Evolutionary conservation across 2,113 vertebrate species (phyloP).

Genomic region (Varanus salvator): DNA sequence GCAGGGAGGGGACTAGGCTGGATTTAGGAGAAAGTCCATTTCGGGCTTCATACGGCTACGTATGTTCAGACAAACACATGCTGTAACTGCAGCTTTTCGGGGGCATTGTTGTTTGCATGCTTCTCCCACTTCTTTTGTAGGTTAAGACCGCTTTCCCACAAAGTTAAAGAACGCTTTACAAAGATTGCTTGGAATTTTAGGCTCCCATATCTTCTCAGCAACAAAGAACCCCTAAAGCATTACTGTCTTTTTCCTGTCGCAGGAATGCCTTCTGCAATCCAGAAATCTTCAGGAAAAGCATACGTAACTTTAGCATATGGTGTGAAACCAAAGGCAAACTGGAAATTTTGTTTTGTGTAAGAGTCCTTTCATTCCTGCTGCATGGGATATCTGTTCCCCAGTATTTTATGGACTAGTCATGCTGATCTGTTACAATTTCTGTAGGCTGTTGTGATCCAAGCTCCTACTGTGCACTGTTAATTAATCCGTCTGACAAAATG

Average conservation of each 20-base stretch:
- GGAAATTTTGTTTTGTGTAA: conserved; percentile 13
- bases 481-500: conserved; percentile 83
- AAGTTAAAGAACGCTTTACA: conserved; percentile 36
- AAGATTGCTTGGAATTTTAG: conserved; percentile 56
- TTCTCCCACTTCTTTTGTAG: conserved; percentile 33
- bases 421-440: conserved; percentile 64
- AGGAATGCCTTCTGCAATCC: conserved; percentile 6
- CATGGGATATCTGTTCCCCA: conserved; percentile 45
- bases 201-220: conserved; percentile 47
- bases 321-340: conserved; percentile 36
- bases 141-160: conserved; percentile 48
- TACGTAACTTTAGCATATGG: conserved; percentile 1
- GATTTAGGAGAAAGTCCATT: conserved; percentile 38
- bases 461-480: conserved; percentile 76
- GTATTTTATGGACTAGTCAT: conserved; percentile 62
- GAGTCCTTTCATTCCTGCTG: conserved; percentile 42
- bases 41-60: conserved; percentile 48
- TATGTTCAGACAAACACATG: conserved; percentile 42
- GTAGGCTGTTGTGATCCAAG: conserved; percentile 64
- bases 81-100: conserved; percentile 15
- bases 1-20: conserved; percentile 19
- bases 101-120: conserved; percentile 28
- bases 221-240: conserved; percentile 46
- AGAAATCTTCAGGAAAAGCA: conserved; percentile 37
- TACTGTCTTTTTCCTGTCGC: conserved; percentile 34